Evolutionary conservation across 2,797 vertebrate species (phyloP).

Genomic region (Macrochelys suwanniensis): DNA sequence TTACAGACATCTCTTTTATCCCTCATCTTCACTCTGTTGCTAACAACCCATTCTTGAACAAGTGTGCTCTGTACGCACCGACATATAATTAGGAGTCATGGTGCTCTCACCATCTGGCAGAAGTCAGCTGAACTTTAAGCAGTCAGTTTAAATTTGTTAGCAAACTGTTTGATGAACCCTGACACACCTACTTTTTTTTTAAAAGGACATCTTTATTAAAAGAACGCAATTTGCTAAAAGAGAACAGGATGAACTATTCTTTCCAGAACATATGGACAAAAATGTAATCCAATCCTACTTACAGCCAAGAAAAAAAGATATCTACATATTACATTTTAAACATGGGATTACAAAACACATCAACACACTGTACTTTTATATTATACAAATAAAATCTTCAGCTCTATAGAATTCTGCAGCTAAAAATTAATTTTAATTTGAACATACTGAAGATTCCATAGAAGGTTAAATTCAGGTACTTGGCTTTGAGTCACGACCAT

Average conservation of each 20-base stretch:
- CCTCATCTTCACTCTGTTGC: slow-evolving; percentile 28
- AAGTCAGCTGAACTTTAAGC: slow-evolving; percentile 62
- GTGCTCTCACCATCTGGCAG: slow-evolving; percentile 41
- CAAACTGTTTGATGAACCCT: slow-evolving; percentile 41
- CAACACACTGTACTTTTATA: not conserved
- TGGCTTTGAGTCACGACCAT: not conserved
- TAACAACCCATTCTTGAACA: slow-evolving; percentile 69
- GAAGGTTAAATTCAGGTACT: slow-evolving; percentile 1
- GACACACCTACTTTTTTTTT: not conserved
- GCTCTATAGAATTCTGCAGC: not conserved
- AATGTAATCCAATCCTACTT: not conserved
- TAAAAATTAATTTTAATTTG: slow-evolving; percentile 1
- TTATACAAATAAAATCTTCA: not conserved
- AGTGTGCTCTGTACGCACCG: not conserved
- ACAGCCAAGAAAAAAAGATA: slow-evolving; percentile 12
- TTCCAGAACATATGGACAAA: slow-evolving; percentile 41
- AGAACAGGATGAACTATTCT: not conserved
- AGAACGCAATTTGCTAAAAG: slow-evolving; percentile 23
- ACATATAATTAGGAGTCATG: slow-evolving; percentile 56
- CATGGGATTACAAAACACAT: not conserved
- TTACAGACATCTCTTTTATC: not conserved
- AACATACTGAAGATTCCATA: not conserved
- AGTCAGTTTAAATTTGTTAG: slow-evolving; percentile 64
- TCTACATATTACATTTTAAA: not conserved
- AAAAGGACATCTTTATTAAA: slow-evolving; percentile 55